These are phyloP conservation scores for Adelphocoris suturalis DNA, from an alignment of 2,888 invertebrate species.

Conservation along the genomic window DNA sequence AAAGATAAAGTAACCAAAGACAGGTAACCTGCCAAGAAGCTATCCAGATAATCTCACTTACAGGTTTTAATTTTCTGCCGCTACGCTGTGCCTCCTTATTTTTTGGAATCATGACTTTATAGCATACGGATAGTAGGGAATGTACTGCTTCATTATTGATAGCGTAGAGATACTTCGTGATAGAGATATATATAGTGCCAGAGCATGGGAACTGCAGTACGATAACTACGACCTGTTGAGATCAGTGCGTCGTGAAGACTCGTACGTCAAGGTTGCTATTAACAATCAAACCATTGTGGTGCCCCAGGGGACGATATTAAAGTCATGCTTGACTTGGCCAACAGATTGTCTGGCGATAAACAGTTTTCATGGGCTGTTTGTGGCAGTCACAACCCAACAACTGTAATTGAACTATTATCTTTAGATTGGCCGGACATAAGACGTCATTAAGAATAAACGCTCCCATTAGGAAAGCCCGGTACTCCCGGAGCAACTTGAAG, in stretches of 20 bases:
- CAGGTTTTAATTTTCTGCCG: no score
- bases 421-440: slow-evolving; percentile 17
- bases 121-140: no score
- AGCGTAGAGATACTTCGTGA: no score
- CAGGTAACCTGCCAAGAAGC: no score
- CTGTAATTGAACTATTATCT: slow-evolving; percentile 55
- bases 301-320: neutral
- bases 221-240: neutral
- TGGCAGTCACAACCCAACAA: slow-evolving; percentile 38
- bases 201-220: neutral
- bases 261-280: slow-evolving; percentile 21
- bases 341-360: slow-evolving; percentile 27
- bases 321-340: slow-evolving; percentile 40
- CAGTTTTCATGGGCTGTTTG: slow-evolving; percentile 35
- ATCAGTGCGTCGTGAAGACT: neutral
- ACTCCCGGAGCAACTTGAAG: neutral
- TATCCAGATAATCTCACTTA: no score
- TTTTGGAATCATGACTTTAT: no score
- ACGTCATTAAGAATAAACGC: slow-evolving; percentile 20
- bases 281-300: slow-evolving; percentile 19
- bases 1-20: no score
- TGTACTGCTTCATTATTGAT: no score
- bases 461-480: neutral
- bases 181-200: no score
- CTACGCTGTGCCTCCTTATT: no score